Base-by-base conservation (phyloP, 2,797 vertebrate genomes). In the Tapirus indicus region DNA sequence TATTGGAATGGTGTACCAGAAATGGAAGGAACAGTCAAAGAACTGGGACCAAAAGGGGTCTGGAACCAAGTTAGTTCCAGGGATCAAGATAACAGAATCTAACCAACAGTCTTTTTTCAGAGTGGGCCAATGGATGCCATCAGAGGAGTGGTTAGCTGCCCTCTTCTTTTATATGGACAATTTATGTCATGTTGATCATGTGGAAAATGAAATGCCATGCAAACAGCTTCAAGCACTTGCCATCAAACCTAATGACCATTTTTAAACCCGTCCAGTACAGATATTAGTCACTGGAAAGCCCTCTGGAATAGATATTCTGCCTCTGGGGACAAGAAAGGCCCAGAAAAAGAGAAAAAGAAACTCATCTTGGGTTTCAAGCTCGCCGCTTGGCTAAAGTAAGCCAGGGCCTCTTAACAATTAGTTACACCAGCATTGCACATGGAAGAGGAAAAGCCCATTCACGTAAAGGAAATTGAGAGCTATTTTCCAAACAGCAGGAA, bases 21-120 rank as follows among this genome's bases (percentile, higher is more conserved):
- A 87, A 96, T 83, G 5, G 29, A 86, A 87, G 49, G 47, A 88
- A 66, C 21, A 64, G 41, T 64, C 6, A 91, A 93, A 95, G 38
- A 94, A 68, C 20, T 18, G 68, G 25, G 7, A 95, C 18, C 17
- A 32, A 92, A 87, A 38, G 23, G 47, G 27, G 12, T 38, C 6
- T 78, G 44, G 52, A 95, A 75, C 5, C 32, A 69, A 90, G 41
- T 74, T 75, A 91, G 7, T 86, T 88, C 32, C 52, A 84, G 60
- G 35, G 32, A 85, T 88, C 5, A 47, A 54, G 38, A 41, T n/a
- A 83, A 54, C 4, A 83, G 41, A 92, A 84, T 16, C 10, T 66
- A 74, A 91, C 17, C 18, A 74, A 66, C 4, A 62, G 6, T 54
- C 32, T 84, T 95, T 84, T 95, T 88, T 71, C 66, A 93, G 54